Base-by-base conservation (phyloP, 2,797 vertebrate genomes). In the Distichodus sexfasciatus region DNA sequence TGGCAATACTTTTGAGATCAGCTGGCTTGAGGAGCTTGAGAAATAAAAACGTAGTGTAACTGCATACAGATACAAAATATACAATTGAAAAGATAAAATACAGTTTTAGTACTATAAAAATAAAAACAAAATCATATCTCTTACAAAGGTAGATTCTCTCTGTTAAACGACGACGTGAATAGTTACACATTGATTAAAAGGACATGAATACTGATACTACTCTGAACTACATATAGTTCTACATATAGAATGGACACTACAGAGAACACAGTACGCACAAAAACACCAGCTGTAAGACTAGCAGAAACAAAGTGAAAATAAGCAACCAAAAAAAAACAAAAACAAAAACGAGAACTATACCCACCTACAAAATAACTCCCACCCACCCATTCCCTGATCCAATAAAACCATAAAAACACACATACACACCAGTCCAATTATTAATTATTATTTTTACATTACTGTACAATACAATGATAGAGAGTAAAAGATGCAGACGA, bases 1-100 rank as follows among this genome's bases (percentile, higher is more conserved):
- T 91, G 85, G 83, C 86, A 88, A 89, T 79, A 79, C 64, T 73
- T 86, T 86, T 84, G 83, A 83, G 77, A 85, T 84, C 81, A 86
- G 81, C 82, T 87, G 87, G 76, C 78, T 85, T 85, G 72, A 74
- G 55, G 66, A 77, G 66, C 70, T 72, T 66, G 57, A 64, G 41
- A 64, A 53, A 69, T 29, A 15, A 50, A 66, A 81, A 78, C 69
- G 74, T 81, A 82, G 76, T 83, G 80, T 86, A 76, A 82, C 68
- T 60, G 70, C 82, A 85, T 76, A 79, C 75, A 69, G 61, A 82
- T 81, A 73, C 82, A 78, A 69, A 84, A 60, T 47, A 82, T 84
- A 83, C 85, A 86, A 83, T 80, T 81, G 55, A 58, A n/a, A 69
- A 84, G 79, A 81, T 80, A 77, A 82, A 75, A 85, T 85, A 81